Conservation (phyloP, 2,888 invertebrate species). For the Callosobruchus maculatus region DNA sequence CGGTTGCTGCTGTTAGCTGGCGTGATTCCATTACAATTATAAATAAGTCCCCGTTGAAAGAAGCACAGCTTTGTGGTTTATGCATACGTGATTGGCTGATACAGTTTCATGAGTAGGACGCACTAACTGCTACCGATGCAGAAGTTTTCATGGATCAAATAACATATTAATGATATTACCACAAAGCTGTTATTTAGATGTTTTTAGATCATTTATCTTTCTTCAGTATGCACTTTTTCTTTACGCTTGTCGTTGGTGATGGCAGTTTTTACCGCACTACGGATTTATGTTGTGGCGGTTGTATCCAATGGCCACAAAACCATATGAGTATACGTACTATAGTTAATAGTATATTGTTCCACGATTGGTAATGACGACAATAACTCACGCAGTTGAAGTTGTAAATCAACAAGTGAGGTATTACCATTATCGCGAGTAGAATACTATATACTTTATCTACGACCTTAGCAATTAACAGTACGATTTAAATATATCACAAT, state of each 20-base stretch:
- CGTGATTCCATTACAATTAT: constrained; percentile 30
- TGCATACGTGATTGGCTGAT: background rate
- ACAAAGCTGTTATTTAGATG: background rate
- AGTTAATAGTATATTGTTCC: no score
- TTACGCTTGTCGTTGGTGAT: background rate
- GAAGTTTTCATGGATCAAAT: background rate
- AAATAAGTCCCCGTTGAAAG: constrained; percentile 25
- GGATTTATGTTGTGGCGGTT: no score
- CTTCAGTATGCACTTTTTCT: background rate
- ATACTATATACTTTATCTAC: no score
- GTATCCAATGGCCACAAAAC: no score
- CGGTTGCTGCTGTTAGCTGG: constrained; percentile 4
- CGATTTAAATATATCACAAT: no score
- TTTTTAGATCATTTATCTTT: background rate
- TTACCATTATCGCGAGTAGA: no score
- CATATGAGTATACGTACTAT: no score
- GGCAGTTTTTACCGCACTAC: no score
- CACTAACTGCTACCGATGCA: background rate
- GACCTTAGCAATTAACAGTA: no score
- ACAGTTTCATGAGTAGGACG: constrained; percentile 11
- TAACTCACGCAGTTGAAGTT: no score
- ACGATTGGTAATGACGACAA: no score
- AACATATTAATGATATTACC: background rate
- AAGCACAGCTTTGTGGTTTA: constrained; percentile 17
- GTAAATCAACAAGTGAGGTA: no score